Evolutionary conservation across 2,113 vertebrate species (phyloP).

Genomic region (Pseudorectes ferrugineus): DNA sequence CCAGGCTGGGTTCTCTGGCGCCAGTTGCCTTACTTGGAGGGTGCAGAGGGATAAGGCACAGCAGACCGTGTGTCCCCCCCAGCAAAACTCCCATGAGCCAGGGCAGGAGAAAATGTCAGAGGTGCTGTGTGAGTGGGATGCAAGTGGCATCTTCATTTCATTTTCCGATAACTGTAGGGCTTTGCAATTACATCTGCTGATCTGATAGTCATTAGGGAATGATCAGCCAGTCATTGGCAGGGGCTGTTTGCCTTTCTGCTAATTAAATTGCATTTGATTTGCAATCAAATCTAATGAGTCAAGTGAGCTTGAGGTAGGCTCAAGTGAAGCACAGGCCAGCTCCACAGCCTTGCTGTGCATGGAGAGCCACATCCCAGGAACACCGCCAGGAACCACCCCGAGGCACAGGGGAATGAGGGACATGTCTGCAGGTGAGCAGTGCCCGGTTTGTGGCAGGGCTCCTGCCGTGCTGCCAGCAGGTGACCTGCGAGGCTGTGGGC

Average conservation of each 20-base stretch:
- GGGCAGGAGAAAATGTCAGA: neutral
- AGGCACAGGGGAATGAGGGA: neutral
- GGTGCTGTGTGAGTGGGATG: neutral
- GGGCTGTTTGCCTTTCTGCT: neutral
- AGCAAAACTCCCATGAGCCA: neutral
- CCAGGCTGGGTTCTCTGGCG: neutral
- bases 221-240: neutral
- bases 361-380: neutral
- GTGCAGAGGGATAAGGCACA: neutral
- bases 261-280: constrained; percentile 13
- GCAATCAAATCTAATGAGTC: neutral
- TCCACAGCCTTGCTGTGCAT: neutral
- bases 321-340: neutral
- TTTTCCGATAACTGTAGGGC: neutral
- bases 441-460: neutral
- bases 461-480: neutral
- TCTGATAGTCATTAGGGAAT: neutral
- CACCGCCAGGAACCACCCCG: rapidly evolving
- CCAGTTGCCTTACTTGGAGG: neutral
- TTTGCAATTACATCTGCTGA: neutral
- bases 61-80: rapidly evolving
- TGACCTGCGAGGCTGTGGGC: rapidly evolving
- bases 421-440: rapidly evolving
- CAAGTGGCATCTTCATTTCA: neutral
- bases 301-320: neutral